phyloP scores from a whole-genome alignment of 1,140 invertebrate species.

The Aphaenogaster floridana region DNA sequence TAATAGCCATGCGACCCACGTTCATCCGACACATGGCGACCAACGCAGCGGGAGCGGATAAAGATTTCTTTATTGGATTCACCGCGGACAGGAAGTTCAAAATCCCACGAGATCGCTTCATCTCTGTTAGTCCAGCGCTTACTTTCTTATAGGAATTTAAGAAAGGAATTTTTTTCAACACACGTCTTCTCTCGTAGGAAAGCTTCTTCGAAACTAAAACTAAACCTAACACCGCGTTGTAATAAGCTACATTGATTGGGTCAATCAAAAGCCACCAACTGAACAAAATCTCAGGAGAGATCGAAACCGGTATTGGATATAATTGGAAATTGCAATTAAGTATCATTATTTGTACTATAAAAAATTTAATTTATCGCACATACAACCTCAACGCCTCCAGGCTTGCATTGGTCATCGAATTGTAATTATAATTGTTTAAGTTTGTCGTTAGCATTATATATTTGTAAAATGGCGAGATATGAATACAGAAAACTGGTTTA shows the following conservation, averaged over 20 bases:
- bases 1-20: conserved; percentile 67
- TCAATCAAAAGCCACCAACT: too few relatives aligned
- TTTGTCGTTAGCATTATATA: not conserved
- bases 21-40: conserved; percentile 60
- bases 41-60: not conserved
- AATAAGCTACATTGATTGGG: too few relatives aligned
- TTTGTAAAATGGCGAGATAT: not conserved
- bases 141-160: conserved; percentile 8
- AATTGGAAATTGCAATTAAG: too few relatives aligned
- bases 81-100: conserved; percentile 10
- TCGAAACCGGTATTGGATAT: too few relatives aligned
- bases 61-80: conserved; percentile 47
- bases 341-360: too few relatives aligned
- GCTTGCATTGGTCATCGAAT: too few relatives aligned
- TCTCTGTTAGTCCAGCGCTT: not conserved
- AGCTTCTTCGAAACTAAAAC: not conserved
- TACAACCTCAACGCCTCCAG: too few relatives aligned
- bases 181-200: not conserved
- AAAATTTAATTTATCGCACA: too few relatives aligned
- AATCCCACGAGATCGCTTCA: conserved; percentile 33
- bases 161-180: not conserved
- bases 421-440: not conserved
- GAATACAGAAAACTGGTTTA: not conserved
- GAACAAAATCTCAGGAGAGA: too few relatives aligned
- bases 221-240: not conserved